Conservation (phyloP, 2,888 invertebrate species). For the Ommatoiulus sabulosus region DNA sequence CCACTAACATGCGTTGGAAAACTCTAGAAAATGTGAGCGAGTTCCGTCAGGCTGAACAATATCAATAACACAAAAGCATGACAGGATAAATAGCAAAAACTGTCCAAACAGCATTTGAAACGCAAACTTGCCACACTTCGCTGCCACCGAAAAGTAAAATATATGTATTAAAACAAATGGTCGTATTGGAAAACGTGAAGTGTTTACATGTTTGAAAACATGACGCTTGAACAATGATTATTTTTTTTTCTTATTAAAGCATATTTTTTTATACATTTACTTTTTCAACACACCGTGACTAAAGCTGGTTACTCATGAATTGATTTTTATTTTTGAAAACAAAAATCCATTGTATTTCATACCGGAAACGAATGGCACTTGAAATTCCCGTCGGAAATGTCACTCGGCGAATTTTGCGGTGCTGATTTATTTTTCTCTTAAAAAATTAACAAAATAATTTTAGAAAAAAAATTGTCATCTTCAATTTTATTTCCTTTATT, state of each 20-base stretch:
- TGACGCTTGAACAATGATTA: background rate
- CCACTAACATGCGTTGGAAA: no score
- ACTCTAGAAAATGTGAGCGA: no score
- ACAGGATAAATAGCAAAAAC: no score
- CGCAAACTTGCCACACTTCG: background rate
- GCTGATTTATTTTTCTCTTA: background rate
- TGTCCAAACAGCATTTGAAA: no score
- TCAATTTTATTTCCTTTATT: constrained; percentile 9
- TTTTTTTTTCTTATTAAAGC: background rate
- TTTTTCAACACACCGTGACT: background rate
- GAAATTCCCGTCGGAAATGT: background rate
- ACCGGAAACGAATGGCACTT: background rate
- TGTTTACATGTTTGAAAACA: background rate
- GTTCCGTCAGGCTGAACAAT: no score
- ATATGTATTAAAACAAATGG: background rate
- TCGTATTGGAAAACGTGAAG: background rate
- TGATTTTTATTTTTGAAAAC: background rate
- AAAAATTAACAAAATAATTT: background rate
- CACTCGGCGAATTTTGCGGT: background rate
- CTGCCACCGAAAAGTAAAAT: background rate
- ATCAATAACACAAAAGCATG: no score
- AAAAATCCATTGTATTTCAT: background rate
- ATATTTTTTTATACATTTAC: background rate
- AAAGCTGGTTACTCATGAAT: background rate
- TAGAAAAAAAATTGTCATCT: background rate